Evolutionary conservation across 2,113 vertebrate species (phyloP), one percentile per base, ranked within the genome.

Genomic region (Falcunculus frontatus): DNA sequence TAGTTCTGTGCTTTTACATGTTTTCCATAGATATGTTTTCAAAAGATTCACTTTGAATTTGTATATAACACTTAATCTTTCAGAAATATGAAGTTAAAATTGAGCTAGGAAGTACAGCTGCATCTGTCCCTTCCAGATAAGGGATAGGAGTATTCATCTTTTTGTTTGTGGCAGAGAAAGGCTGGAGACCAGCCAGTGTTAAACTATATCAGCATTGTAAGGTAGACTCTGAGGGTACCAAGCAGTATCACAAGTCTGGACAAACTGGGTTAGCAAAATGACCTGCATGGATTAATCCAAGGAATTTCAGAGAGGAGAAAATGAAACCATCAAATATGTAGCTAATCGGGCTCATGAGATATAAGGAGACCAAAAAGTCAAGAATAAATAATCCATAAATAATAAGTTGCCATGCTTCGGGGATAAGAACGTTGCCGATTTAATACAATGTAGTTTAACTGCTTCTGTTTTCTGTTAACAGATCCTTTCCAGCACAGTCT

Each of bases 51-150:
- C 59, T 90, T 90, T 95, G 68, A 95, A 90, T 93, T 86, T 93
- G 42, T 56, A 77, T 50, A 86, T 63, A 70, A 19, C 59, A 74
- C 63, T 67, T 74, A 69, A 47, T 94, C 68, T 77, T 84, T 92
- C 79, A 84, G 79, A 80, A 90, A 86, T 92, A 37, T 16, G 68
- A 47, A 60, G 72, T 68, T 84, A 81, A 90, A 92, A 93, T 73
- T 74, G 82, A 95, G 39, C 72, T 85, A 83, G 46, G 33, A 87
- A 77, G 67, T 84, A 92, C 44, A 72, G 80, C 90, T 84, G 79
- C 13, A 4, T 63, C 94, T 97, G 95, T 95, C 86, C 88, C 52
- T 95, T 79, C 52, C 68, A 92, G 90, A 96, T 96, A 94, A 96
- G 90, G 79, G 19, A 77, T 17, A 35, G 39, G 68, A 85, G 37